Evolutionary conservation across 2,797 vertebrate species (phyloP).

Genomic region (Microctenopoma steveboyesi): DNA sequence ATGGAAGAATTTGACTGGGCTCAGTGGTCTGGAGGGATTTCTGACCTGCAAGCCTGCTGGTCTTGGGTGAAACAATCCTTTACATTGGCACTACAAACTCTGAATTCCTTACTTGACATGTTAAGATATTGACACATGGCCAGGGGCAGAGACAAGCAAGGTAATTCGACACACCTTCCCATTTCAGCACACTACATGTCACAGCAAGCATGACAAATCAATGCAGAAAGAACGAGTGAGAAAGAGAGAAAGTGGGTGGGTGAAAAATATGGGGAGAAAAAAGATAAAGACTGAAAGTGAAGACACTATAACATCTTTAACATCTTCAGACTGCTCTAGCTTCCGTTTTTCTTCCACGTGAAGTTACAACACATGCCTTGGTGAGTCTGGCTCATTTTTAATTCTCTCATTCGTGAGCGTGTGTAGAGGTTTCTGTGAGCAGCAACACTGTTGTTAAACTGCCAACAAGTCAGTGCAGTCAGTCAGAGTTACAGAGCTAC

Average conservation of each 20-base stretch:
- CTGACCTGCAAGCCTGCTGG: too few relatives aligned
- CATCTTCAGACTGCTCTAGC: conserved; percentile 5
- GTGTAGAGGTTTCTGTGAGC: conserved; percentile 11
- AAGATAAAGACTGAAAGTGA: not conserved
- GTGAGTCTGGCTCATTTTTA: conserved; percentile 51
- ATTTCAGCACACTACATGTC: conserved; percentile 43
- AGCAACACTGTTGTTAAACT: not conserved
- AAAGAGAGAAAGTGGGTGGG: conserved; percentile 7
- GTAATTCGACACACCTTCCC: conserved; percentile 63
- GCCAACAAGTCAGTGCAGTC: not conserved
- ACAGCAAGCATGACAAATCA: conserved; percentile 60
- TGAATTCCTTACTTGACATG: conserved; percentile 8
- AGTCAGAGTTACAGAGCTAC: not conserved
- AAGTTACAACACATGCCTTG: not conserved
- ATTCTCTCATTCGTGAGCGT: not conserved
- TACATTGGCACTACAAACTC: not conserved
- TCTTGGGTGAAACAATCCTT: not conserved
- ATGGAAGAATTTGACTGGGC: too few relatives aligned
- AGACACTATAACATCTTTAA: not conserved
- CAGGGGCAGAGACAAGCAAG: conserved; percentile 23
- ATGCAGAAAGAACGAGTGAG: conserved; percentile 1
- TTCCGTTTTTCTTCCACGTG: not conserved
- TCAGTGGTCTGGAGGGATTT: too few relatives aligned
- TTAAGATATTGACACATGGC: conserved; percentile 28
- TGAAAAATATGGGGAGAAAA: not conserved